These are phyloP conservation scores for Adelognathus sp. DNA, from an alignment of 2,888 invertebrate genomes.

Conservation along the genomic window DNA sequence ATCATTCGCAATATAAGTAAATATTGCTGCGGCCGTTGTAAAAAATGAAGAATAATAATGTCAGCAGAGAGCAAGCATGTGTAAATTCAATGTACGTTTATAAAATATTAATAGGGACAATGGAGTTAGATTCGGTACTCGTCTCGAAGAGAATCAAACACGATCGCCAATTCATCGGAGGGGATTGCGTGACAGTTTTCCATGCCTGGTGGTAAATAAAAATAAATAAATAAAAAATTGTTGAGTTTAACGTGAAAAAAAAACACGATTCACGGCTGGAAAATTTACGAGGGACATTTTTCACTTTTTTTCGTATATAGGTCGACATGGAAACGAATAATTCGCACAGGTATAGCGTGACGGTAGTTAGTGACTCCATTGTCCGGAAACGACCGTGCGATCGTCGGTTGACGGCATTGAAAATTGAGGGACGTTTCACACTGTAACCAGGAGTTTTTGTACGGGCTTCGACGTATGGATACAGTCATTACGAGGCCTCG, in stretches of 20 bases:
- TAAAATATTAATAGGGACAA: no score
- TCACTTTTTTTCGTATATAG: not conserved
- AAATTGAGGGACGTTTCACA: slow-evolving; percentile 27
- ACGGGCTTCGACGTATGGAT: not conserved
- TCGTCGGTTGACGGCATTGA: slow-evolving; percentile 41
- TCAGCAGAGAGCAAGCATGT: no score
- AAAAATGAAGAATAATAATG: no score
- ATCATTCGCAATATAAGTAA: no score
- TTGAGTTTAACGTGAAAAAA: not conserved
- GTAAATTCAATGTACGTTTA: no score
- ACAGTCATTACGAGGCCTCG: no score
- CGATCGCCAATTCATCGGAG: no score
- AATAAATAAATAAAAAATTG: not conserved
- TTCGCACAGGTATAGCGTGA: not conserved
- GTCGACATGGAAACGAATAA: not conserved
- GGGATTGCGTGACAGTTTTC: no score
- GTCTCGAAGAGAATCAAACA: no score
- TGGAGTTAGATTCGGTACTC: no score
- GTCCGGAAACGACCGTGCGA: slow-evolving; percentile 12
- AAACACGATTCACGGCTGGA: not conserved
- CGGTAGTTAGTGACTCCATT: not conserved
- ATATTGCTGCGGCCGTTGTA: no score
- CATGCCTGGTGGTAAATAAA: no score
- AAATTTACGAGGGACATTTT: not conserved
- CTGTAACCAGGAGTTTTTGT: not conserved